phyloP scores from a whole-genome alignment of 2,113 vertebrate genomes.

The Hemiprocne comata region DNA sequence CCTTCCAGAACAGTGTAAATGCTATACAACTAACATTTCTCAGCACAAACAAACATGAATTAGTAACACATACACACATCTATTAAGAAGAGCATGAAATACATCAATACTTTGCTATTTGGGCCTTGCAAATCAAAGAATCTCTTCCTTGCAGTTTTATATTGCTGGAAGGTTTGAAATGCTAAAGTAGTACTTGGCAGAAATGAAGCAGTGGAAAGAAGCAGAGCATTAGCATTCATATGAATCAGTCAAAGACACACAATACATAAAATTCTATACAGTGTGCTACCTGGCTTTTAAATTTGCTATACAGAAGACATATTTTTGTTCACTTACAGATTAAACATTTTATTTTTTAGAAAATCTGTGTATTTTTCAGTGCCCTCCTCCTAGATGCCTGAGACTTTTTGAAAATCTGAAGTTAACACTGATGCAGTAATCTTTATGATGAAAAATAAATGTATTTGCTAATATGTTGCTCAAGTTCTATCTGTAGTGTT shows the following conservation, averaged over 20 bases:
- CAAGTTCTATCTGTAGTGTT: background rate
- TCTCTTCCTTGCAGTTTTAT: background rate
- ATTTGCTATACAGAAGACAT: background rate
- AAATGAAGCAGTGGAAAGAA: constrained; percentile 28
- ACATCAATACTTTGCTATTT: background rate
- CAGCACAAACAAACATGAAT: background rate
- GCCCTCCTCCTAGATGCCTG: background rate
- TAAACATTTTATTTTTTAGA: background rate
- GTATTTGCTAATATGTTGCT: background rate
- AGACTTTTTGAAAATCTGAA: background rate
- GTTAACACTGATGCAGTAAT: background rate
- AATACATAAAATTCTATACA: background rate
- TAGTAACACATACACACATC: background rate
- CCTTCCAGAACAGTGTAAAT: background rate
- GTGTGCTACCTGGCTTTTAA: background rate
- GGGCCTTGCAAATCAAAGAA: background rate
- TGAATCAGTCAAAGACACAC: background rate
- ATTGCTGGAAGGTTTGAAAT: background rate
- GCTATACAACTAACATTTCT: background rate
- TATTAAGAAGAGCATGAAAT: background rate
- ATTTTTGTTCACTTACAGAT: background rate
- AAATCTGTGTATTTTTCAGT: background rate
- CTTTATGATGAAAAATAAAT: background rate
- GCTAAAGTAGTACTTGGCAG: constrained; percentile 21
- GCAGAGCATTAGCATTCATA: background rate